These are phyloP conservation scores for Papilio protenor DNA, from an alignment of 2,888 invertebrate species.

Conservation along the genomic window DNA sequence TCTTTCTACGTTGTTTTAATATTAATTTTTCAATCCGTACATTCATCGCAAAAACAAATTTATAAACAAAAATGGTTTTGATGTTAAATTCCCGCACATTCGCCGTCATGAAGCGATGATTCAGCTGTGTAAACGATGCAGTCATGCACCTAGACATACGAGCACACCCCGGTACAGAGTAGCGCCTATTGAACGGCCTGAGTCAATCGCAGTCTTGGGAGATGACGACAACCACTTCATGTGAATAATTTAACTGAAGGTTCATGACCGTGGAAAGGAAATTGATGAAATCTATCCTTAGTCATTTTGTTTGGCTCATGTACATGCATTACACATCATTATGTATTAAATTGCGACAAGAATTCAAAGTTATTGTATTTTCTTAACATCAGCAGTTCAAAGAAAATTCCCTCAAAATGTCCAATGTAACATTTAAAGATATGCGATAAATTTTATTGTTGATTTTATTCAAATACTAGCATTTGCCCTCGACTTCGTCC, in stretches of 20 bases:
- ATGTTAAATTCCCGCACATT: neutral
- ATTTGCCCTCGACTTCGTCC: too few species aligned
- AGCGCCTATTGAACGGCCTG: constrained; percentile 33
- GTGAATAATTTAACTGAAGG: constrained; percentile 41
- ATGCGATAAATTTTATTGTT: neutral
- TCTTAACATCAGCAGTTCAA: neutral
- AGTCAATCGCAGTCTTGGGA: constrained; percentile 38
- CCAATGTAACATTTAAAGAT: neutral
- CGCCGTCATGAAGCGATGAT: constrained; percentile 35
- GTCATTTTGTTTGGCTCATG: constrained; percentile 35
- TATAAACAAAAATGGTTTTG: constrained; percentile 9
- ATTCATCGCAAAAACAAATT: neutral
- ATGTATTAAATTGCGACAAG: neutral
- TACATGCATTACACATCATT: constrained; percentile 18
- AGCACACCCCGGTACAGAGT: neutral
- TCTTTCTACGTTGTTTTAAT: constrained; percentile 10
- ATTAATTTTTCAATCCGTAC: neutral
- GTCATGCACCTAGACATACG: constrained; percentile 33
- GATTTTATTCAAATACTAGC: neutral
- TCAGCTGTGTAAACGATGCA: constrained; percentile 43
- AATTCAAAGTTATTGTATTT: neutral
- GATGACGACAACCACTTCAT: constrained; percentile 38
- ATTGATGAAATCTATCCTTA: constrained; percentile 42
- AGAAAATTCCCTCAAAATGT: neutral
- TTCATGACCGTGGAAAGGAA: constrained; percentile 37